phyloP scores from a whole-genome alignment of 2,113 vertebrate species.

The Indicator indicator region DNA sequence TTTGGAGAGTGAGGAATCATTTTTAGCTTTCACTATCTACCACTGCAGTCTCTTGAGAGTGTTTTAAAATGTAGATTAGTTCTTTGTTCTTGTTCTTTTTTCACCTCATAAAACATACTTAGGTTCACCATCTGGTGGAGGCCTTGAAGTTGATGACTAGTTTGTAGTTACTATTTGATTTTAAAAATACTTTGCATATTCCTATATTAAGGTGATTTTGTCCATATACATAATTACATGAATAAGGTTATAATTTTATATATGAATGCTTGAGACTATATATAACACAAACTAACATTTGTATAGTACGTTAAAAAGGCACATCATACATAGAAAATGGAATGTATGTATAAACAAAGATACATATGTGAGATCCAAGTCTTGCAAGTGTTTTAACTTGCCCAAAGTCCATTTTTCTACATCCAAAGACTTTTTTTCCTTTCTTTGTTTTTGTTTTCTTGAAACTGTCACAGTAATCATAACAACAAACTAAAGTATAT shows the following conservation, averaged over 20 bases:
- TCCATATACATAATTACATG: neutral
- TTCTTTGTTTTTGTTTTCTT: neutral
- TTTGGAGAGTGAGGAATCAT: neutral
- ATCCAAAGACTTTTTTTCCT: neutral
- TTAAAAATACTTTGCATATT: slow-evolving; percentile 8
- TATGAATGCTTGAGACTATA: neutral
- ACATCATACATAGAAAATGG: neutral
- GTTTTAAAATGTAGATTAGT: slow-evolving; percentile 47
- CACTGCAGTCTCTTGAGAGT: slow-evolving; percentile 76
- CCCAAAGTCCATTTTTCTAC: neutral
- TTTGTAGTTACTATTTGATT: slow-evolving; percentile 3
- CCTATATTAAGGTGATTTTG: neutral
- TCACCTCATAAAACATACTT: slow-evolving; percentile 48
- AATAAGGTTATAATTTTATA: neutral
- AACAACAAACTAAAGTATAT: neutral
- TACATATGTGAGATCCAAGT: neutral
- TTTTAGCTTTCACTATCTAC: neutral
- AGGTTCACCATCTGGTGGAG: slow-evolving; percentile 74
- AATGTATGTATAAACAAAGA: neutral
- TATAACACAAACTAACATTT: neutral
- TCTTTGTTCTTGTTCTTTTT: slow-evolving; percentile 9
- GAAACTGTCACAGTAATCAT: neutral
- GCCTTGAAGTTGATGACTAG: slow-evolving; percentile 36
- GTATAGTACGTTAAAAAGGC: neutral
- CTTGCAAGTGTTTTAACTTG: neutral